phyloP scores from a whole-genome alignment of 2,888 invertebrate genomes.

The Crossocerus cetratus region DNA sequence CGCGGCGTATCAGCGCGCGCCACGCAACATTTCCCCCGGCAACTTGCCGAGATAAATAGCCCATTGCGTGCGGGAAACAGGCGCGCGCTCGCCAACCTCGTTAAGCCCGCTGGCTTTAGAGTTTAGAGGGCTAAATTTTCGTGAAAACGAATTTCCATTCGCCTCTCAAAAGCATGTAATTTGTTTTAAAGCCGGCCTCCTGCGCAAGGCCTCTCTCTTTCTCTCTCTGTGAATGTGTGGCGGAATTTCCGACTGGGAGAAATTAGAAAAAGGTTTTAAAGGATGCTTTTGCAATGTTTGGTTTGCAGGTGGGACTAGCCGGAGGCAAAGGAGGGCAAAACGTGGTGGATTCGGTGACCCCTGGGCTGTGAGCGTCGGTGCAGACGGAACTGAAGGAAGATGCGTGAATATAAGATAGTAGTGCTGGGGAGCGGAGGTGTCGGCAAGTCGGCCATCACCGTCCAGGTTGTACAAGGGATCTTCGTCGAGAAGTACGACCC shows the following conservation, averaged over 20 bases:
- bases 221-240: background rate
- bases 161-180: background rate
- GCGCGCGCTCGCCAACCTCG: slow-evolving; percentile 14
- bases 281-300: slow-evolving; percentile 3
- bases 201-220: too few relatives aligned
- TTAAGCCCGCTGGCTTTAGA: slow-evolving; percentile 12
- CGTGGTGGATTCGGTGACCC: slow-evolving; percentile 75
- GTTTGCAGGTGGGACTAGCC: slow-evolving; percentile 69
- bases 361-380: slow-evolving; percentile 67
- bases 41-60: slow-evolving; percentile 31
- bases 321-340: slow-evolving; percentile 68
- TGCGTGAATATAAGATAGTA: slow-evolving; percentile 99
- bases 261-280: background rate
- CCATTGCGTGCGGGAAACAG: slow-evolving; percentile 28
- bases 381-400: slow-evolving; percentile 77
- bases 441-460: slow-evolving; percentile 98
- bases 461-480: slow-evolving; percentile 99
- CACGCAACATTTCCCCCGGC: background rate
- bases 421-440: slow-evolving; percentile 99
- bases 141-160: background rate
- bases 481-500: slow-evolving; percentile 99
- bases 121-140: slow-evolving; percentile 1
- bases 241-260: background rate
- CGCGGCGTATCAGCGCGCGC: slow-evolving; percentile 1
- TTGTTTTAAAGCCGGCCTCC: background rate